Evolutionary conservation across 1,140 invertebrate species (phyloP).

Genomic region (Euschistus heros): DNA sequence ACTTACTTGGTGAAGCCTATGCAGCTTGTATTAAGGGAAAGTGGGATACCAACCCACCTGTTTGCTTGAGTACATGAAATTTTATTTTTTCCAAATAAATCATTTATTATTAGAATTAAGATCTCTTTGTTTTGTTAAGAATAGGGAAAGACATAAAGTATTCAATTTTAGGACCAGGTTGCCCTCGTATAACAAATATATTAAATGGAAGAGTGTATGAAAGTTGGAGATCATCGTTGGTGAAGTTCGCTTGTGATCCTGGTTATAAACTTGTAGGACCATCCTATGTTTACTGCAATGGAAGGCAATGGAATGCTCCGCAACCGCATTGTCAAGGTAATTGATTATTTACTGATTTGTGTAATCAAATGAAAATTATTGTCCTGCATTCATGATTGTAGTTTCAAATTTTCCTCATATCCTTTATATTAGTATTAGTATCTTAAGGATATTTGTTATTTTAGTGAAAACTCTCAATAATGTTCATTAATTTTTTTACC

Average conservation of each 20-base stretch:
- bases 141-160: no score
- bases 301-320: slow-evolving; percentile 47
- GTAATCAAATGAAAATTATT: no score
- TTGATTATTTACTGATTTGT: neutral
- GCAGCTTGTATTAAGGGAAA: slow-evolving; percentile 44
- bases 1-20: slow-evolving; percentile 49
- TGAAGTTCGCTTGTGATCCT: slow-evolving; percentile 52
- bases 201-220: slow-evolving; percentile 36
- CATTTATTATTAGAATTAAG: no score
- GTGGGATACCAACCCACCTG: slow-evolving; percentile 48
- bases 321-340: slow-evolving; percentile 49
- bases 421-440: no score
- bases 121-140: no score
- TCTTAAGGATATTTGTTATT: no score
- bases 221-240: slow-evolving; percentile 42
- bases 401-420: no score
- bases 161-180: slow-evolving; percentile 2
- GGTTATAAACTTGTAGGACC: slow-evolving; percentile 45
- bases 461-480: no score
- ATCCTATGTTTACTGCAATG: slow-evolving; percentile 49
- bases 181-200: neutral
- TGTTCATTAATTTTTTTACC: no score
- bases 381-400: no score
- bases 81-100: no score
- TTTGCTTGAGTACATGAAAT: slow-evolving; percentile 56